Evolutionary conservation across 2,888 invertebrate species (phyloP).

Genomic region (Catonia carolina): DNA sequence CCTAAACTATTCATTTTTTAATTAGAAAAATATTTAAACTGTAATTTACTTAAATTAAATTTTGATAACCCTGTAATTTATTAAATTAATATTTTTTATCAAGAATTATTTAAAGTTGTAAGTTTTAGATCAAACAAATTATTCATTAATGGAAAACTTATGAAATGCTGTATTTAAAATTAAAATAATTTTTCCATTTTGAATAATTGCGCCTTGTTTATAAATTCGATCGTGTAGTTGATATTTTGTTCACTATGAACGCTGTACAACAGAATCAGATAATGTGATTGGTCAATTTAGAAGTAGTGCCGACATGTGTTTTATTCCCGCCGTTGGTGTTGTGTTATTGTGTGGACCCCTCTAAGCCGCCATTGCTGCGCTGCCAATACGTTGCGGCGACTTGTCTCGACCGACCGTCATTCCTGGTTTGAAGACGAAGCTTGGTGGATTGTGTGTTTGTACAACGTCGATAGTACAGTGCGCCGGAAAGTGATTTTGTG

Average conservation of each 20-base stretch:
- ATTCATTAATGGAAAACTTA: too few species aligned
- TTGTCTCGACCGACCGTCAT: slow-evolving; percentile 21
- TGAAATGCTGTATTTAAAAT: too few species aligned
- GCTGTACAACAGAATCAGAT: not conserved
- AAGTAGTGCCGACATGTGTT: slow-evolving; percentile 3
- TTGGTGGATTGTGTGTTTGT: slow-evolving; percentile 16
- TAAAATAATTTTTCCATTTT: too few species aligned
- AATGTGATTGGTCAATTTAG: not conserved
- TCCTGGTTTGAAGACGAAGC: slow-evolving; percentile 20
- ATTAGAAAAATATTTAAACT: too few species aligned
- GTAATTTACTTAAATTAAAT: too few species aligned
- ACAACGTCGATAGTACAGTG: slow-evolving; percentile 9
- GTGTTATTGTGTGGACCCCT: slow-evolving; percentile 26
- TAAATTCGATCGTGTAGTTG: not conserved
- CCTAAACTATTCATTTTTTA: too few species aligned
- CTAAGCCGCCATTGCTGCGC: slow-evolving; percentile 25
- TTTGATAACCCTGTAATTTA: too few species aligned
- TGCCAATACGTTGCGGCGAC: slow-evolving; percentile 19
- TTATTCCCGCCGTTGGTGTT: slow-evolving; percentile 19
- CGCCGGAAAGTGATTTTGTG: slow-evolving; percentile 8
- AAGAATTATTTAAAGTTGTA: too few species aligned
- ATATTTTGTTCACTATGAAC: not conserved
- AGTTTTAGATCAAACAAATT: too few species aligned
- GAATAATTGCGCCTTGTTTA: too few species aligned
- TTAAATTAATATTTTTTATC: too few species aligned